A percentile compares a stretch with the other conserved stretches of the same genome.
Conservation (phyloP, 2,797 vertebrate species). For the Chelidonichthys spinosus region DNA sequence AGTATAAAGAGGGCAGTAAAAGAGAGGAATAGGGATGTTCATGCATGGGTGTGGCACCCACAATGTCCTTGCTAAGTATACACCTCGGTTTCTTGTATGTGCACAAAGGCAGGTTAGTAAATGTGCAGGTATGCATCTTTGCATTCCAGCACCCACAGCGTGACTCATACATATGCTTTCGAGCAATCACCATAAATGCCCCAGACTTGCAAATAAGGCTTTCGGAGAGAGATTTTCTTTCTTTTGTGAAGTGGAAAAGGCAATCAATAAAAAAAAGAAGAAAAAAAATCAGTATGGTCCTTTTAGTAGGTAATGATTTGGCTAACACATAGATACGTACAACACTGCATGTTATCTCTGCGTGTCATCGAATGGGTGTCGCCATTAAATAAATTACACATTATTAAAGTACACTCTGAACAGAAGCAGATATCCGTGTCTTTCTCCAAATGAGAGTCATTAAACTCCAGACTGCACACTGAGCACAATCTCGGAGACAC, state of each 20-base stretch:
- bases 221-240: not conserved
- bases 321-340: not conserved
- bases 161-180: conserved; percentile 44
- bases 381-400: not conserved
- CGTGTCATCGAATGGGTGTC: not conserved
- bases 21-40: conserved; percentile 10
- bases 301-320: not conserved
- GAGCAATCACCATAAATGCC: conserved; percentile 22
- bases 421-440: conserved; percentile 9
- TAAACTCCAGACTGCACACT: conserved; percentile 25
- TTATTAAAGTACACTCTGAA: not conserved
- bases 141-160: conserved; percentile 35
- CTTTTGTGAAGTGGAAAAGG: not conserved
- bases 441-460: not conserved
- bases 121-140: conserved; percentile 46
- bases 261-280: not conserved
- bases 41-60: conserved; percentile 42
- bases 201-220: not conserved
- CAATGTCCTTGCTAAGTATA: conserved; percentile 35
- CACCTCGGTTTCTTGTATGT: conserved; percentile 37
- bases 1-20: not conserved
- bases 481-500: conserved; percentile 55
- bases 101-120: conserved; percentile 48
- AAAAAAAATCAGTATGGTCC: not conserved
- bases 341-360: not conserved